Evolutionary conservation across 2,113 vertebrate species (phyloP).

Genomic region (Tenrec ecaudatus): DNA sequence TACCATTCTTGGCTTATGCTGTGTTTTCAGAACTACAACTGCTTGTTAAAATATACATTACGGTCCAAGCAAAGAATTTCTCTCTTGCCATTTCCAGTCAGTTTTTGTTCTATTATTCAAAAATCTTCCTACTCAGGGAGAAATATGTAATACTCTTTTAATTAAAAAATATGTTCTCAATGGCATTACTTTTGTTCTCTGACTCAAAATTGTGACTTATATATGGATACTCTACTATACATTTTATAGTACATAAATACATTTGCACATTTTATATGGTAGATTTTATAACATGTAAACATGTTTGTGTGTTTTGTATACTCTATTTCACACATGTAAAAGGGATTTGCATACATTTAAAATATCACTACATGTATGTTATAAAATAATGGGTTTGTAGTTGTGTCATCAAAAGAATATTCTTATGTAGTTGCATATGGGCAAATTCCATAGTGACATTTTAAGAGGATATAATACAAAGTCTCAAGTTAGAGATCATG

Average conservation of each 20-base stretch:
- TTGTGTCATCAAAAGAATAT: neutral
- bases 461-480: neutral
- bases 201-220: constrained; percentile 9
- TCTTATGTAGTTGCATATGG: neutral
- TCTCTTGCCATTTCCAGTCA: neutral
- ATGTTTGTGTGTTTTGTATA: neutral
- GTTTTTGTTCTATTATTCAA: constrained; percentile 34
- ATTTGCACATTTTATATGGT: neutral
- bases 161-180: neutral
- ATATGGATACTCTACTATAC: neutral
- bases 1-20: neutral
- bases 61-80: neutral
- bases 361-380: neutral
- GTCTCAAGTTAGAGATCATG: neutral
- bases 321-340: neutral
- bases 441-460: neutral
- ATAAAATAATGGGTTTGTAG: neutral
- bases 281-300: neutral
- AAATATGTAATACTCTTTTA: constrained; percentile 9
- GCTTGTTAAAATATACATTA: constrained; percentile 27
- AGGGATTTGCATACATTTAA: neutral
- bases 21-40: neutral
- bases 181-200: neutral
- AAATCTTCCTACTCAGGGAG: neutral
- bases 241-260: neutral